Evolutionary conservation across 64 coral and sea anemone genomes (phyloP), one percentile per base, ranked within the genome.

Genomic region (Trachythela sp.): DNA sequence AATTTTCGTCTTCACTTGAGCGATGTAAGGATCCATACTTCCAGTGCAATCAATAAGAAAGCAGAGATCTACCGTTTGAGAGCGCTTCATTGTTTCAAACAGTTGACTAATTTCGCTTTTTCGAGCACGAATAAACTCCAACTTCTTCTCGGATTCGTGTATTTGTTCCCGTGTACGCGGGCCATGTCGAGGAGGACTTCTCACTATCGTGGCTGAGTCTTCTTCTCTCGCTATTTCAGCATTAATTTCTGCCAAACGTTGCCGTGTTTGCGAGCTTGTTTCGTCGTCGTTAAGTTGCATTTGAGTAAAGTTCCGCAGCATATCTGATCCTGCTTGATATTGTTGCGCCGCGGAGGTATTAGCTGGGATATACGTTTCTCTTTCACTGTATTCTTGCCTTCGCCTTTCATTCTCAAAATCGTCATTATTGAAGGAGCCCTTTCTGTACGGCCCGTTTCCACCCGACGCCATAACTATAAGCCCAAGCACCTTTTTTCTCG

Each of bases 1-100:
- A 80, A 80, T 80, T 39, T 80, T 80, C 75, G 10, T 37, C 9
- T 80, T 80, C 9, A 80, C 75, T 80, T 80, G 27, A 39, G 8
- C 33, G 35, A 80, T 80, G 75, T 80, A 80, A 34, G 30, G 75
- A 80, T 80, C 75, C 75, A 80, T 80, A 29, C 75, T 80, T 13
- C 75, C 75, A 10, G 75, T 80, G 33, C 75, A 80, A 35, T 80
- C 75, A 80, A 80, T 80, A 37, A 80, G 75, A 80, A 80, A 80
- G 75, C 75, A 80, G 20, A 80, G 31, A 35, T 80, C 75, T 35
- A 80, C 75, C 1, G 75, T 80, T 39, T 80, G 75, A 9, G 37
- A 80, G 35, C 30, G 30, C 37, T 80, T 80, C 75, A 80, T 34
- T 80, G 31, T 35, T 80, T 80, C 75, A 35, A 80, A 35, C 31